phyloP scores from a whole-genome alignment of 2,797 vertebrate genomes.

The Helarctos malayanus region DNA sequence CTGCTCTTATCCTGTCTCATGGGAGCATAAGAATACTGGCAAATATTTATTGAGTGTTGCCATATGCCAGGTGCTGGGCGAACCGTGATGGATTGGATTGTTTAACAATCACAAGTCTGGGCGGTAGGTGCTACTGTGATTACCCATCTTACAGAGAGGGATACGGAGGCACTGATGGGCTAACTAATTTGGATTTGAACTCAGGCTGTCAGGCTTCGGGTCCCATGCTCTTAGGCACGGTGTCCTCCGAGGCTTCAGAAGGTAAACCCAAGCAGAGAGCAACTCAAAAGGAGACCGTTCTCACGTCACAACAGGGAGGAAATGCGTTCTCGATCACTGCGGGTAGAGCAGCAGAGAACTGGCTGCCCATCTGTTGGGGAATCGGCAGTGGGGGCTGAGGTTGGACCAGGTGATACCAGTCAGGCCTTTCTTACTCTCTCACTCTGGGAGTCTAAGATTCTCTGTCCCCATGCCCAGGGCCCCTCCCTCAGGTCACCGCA shows the following conservation, averaged over 20 bases:
- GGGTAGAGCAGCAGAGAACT: neutral
- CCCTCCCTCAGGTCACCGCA: neutral
- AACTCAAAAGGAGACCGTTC: neutral
- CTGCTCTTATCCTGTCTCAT: neutral
- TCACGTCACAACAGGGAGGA: neutral
- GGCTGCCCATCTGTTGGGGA: neutral
- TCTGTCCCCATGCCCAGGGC: neutral
- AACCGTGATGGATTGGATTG: neutral
- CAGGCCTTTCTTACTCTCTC: neutral
- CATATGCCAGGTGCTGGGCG: neutral
- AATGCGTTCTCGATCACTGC: neutral
- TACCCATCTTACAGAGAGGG: slow-evolving; percentile 4
- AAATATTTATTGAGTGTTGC: neutral
- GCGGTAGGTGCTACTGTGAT: neutral
- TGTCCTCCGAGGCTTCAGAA: neutral
- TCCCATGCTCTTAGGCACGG: neutral
- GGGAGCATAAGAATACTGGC: neutral
- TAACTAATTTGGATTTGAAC: neutral
- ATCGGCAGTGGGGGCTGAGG: neutral
- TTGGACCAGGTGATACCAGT: neutral
- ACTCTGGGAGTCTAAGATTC: neutral
- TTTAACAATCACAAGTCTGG: neutral
- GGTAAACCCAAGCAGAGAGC: neutral
- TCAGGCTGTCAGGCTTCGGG: neutral
- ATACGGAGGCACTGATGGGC: neutral